A percentile compares a stretch with the other conserved stretches of the same genome.
Conservation (phyloP, 2,113 vertebrate species). For the Sceloporus undulatus region DNA sequence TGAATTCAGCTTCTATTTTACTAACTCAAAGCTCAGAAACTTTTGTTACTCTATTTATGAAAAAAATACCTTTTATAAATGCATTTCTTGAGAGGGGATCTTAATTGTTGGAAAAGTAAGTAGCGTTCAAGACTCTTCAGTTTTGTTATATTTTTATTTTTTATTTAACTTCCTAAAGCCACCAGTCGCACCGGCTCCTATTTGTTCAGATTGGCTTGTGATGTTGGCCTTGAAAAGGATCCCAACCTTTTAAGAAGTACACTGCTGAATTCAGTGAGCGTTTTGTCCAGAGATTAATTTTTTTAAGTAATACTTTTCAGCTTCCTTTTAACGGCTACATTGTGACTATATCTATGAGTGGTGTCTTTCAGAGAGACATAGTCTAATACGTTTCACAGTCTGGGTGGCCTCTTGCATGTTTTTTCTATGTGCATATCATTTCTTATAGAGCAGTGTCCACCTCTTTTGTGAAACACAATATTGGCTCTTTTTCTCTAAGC, state of each 20-base stretch:
- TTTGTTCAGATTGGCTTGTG: background rate
- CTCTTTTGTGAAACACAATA: accelerated
- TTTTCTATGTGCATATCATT: background rate
- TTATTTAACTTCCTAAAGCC: too few species aligned
- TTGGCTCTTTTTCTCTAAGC: accelerated
- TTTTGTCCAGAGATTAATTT: background rate
- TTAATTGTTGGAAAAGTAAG: accelerated
- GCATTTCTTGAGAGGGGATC: background rate
- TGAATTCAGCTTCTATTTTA: slow-evolving; percentile 37
- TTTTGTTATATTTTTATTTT: background rate
- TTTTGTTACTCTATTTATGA: background rate
- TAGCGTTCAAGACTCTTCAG: background rate
- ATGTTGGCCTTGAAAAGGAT: background rate
- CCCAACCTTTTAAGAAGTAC: background rate
- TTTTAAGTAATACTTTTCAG: background rate
- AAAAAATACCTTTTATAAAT: background rate
- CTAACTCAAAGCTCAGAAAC: background rate
- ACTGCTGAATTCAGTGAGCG: too few species aligned
- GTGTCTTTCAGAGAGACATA: background rate
- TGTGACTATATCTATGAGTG: too few species aligned
- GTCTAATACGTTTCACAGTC: background rate
- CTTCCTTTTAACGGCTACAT: background rate
- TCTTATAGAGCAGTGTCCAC: background rate
- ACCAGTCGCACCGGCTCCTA: background rate
- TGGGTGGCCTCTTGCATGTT: background rate